Evolutionary conservation across 1,140 invertebrate genomes (phyloP).

Genomic region (Tetramorium simillimum): DNA sequence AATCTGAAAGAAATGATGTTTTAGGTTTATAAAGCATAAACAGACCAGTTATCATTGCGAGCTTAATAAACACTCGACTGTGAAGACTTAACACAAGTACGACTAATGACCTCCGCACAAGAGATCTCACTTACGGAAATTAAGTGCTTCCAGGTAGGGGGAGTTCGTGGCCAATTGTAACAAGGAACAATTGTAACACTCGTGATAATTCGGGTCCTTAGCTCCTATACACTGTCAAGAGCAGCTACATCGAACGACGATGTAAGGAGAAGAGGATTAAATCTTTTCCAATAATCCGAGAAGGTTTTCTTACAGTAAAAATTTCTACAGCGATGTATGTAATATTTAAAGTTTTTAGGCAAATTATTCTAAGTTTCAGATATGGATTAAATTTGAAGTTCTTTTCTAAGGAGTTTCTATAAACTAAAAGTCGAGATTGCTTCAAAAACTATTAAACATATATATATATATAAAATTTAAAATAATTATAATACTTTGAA

Average conservation of each 20-base stretch:
- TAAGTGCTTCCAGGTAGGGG: constrained; percentile 46
- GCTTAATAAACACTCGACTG: constrained; percentile 47
- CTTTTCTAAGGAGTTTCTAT: neutral
- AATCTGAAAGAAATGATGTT: neutral
- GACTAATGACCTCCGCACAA: constrained; percentile 50
- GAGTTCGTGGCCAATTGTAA: constrained; percentile 53
- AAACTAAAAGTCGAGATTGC: neutral
- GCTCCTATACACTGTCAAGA: neutral
- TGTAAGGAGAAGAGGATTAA: constrained; percentile 11
- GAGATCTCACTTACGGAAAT: constrained; percentile 57
- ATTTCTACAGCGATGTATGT: neutral
- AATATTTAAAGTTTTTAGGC: neutral
- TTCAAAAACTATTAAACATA: neutral
- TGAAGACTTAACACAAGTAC: constrained; percentile 41
- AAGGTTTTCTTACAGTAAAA: neutral
- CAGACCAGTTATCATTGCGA: constrained; percentile 34
- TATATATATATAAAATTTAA: too few relatives aligned
- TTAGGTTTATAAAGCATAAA: neutral
- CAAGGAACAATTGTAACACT: constrained; percentile 56
- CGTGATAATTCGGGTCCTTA: constrained; percentile 48
- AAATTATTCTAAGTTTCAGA: neutral
- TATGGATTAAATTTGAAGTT: neutral
- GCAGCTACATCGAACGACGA: neutral
- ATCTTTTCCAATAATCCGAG: constrained; percentile 6
- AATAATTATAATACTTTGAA: neutral